These are phyloP conservation scores for Xenopus tropicalis DNA, from an alignment of 2,113 vertebrate genomes.

Conservation along the genomic window UCB_Xtro_10.0 CM004443.2:210128501-210129000, in stretches of 20 bases:
- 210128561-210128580: background rate
- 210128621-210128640: background rate
- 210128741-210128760: background rate
- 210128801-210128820: background rate
- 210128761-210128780: background rate
- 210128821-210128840: too few relatives aligned
- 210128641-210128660: background rate
- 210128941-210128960: too few relatives aligned
- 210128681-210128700: background rate
- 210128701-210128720: background rate
- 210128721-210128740: background rate
- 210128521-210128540: too few relatives aligned
- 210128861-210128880: too few relatives aligned
- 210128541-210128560: too few relatives aligned
- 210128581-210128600: background rate
- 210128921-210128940: too few relatives aligned
- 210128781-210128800: background rate
- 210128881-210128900: too few relatives aligned
- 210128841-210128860: too few relatives aligned
- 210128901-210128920: too few relatives aligned
- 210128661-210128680: slow-evolving; percentile 3
- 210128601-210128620: background rate
- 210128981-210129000: too few relatives aligned
- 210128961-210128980: too few relatives aligned
- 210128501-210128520: too few relatives aligned